Evolutionary conservation across 2,797 vertebrate genomes (phyloP), one percentile per base, ranked within the genome.

Genomic region (Xiphophorus birchmanni): DNA sequence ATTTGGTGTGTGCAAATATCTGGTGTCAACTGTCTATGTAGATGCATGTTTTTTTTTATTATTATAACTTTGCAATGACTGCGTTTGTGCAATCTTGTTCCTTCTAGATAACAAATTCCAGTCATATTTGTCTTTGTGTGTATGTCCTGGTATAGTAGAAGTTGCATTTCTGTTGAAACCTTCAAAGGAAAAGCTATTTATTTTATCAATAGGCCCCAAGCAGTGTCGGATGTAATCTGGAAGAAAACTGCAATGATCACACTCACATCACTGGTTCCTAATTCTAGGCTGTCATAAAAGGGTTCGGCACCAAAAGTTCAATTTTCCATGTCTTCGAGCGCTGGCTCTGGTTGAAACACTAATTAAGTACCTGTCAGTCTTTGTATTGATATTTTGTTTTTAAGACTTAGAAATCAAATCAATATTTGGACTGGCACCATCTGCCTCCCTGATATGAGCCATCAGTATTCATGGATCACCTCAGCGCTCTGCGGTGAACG

Each of bases 401-500:
- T 79, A 26, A 58, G 71, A 83, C 86, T 23, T 11, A 75, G 69
- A 75, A 85, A 79, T 88, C 71, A 60, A 84, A 92, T 92, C 81
- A 77, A 85, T 84, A 76, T 80, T 7, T 87, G 45, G 74, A 73
- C 29, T 42, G 35, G 32, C 5, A 26, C 86, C 89, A 91, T 73
- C 87, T 90, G 91, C 81, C 77, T 74, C 79, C 78, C 76, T 63
- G 65, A 88, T 86, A 83, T 82, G 81, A 88, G 79, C 73, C 80
- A 88, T 92, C 83, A 88, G 81, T 90, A 93, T 92, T 90, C 92
- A 92, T 89, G 74, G 73, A 29, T 84, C 80, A 78, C 67, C 82
- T 74, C 15, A 35, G 50, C 29, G 63, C 71, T 81, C 67, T 79
- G 79, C 72, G 72, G 65, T 79, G 71, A 60, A 37, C 13, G 44